Base-by-base conservation (phyloP, 2,797 vertebrate genomes). In the Sebastes wilsoni region DNA sequence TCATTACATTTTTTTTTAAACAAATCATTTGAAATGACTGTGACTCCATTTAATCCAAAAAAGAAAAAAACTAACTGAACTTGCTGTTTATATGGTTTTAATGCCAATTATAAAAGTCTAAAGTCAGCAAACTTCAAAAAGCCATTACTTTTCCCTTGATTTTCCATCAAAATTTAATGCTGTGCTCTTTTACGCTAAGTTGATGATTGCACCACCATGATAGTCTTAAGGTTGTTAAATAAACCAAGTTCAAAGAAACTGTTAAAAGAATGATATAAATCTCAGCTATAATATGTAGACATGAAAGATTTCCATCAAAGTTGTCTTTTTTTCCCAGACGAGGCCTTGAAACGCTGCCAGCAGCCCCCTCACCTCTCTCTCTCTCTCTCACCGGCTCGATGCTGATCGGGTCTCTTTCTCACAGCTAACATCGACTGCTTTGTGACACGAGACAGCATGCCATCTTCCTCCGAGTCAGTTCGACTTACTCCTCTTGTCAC, bases 381-480 rank as follows among this genome's bases (percentile, higher is more conserved):
- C 38, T 4, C 46, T 38, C 36, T 4, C 73, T 66, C 70, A 1
- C 69, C 2, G 25, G 16, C 67, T 66, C 22, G 11, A 82, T 68
- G 80, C 88, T 65, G 88, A 86, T 80, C 54, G 18, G 14, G 68
- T 80, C 72, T 52, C 68, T 55, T 49, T 69, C 72, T 80, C 72
- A 60, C 66, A 60, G 62, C 62, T 12, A 49, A 66, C 79, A 75
- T 60, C 36, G 38, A 36, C 84, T 62, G 59, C 77, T 42, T 36
- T 68, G 81, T 74, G 91, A 90, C 89, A 82, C 5, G 8, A 87
- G 72, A 69, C 88, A 88, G 82, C 71, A n/a, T 12, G 32, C 65
- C 82, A 30, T 85, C 89, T 83, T 81, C 77, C 79, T 79, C 64
- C 30, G 8, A 82, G 79, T 89, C 84, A 79, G 28, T 61, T 80